Percentiles rank a stretch among this genome's conserved stretches.
phyloP scores from a whole-genome alignment of 2,797 vertebrate genomes.

The Nannoperca obscura region DNA sequence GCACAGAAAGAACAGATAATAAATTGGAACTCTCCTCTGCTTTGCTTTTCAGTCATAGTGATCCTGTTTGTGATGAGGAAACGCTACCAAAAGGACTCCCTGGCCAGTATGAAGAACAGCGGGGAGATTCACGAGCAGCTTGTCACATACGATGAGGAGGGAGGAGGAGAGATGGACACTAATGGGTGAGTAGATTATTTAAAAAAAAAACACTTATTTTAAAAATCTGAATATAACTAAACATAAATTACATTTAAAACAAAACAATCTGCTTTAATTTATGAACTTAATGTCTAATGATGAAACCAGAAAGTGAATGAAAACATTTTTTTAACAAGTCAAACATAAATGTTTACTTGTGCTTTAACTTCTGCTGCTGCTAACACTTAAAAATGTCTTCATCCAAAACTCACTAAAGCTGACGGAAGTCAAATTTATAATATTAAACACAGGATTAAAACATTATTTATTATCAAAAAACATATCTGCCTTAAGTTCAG shows the following conservation, averaged over 20 bases:
- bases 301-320: neutral
- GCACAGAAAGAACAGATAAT: neutral
- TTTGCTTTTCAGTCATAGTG: conserved; percentile 85
- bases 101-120: conserved; percentile 86
- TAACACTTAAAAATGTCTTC: too few relatives aligned
- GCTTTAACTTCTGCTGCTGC: neutral
- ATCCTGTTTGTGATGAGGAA: conserved; percentile 90
- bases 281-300: neutral
- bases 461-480: neutral
- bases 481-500: too few relatives aligned
- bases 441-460: neutral
- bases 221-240: neutral
- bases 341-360: neutral
- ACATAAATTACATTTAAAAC: neutral
- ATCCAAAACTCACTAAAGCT: too few relatives aligned
- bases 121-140: conserved; percentile 97
- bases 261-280: neutral
- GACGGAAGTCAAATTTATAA: neutral
- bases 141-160: conserved; percentile 96
- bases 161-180: conserved; percentile 98
- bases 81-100: conserved; percentile 89
- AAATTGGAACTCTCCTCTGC: neutral
- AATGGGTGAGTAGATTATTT: conserved; percentile 79
- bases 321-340: neutral
- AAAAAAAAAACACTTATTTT: neutral